Base-by-base conservation (phyloP, 64 coral and sea anemone species). In the Montipora foliosa region DNA sequence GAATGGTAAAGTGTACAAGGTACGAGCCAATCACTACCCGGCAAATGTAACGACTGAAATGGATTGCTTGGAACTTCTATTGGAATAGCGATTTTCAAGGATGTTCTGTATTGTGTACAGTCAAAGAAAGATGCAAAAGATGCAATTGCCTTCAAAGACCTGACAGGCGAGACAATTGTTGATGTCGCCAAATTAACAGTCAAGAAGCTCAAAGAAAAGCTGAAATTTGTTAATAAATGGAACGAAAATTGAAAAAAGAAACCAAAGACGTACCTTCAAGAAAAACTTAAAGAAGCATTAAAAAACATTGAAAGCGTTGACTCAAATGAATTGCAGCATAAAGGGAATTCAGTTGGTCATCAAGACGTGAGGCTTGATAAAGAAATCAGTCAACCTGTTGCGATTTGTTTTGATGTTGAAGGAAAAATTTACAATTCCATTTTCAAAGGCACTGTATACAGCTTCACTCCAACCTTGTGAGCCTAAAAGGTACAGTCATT, bases 31-130 rank as follows among this genome's bases (percentile, higher is more conserved):
- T 89, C 87, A 89, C 87, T 89, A 89, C 57, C 87, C 52, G 17
- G 87, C 49, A 77, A 89, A 89, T 89, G 87, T 89, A n/a, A 89
- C 87, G 15, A 52, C 79, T 16, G 87, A 89, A 78, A 59, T 89
- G 87, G 87, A 89, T 47, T 14, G 29, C 49, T 89, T 89, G 52
- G 10, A 89, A 78, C 87, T 37, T 74, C 87, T 77, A 78, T 89
- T 59, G 87, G 87, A 77, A 74, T 89, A 14, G 74, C 53, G 55
- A 51, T 89, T 59, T 89, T 21, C 87, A 89, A 77, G 5, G 20
- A 89, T 37, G 19, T 78, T 60, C 15, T 89, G 10, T 89, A 89
- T 60, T 89, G 87, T 78, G 87, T 74, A 5, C 53, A 78, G 74
- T 89, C 87, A 13, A 89, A 78, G 17, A 69, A 44, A 20, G 74